These are phyloP conservation scores for Hydrocynus forskahlii DNA, from an alignment of 2,797 vertebrate species.

Conservation along the genomic window DNA sequence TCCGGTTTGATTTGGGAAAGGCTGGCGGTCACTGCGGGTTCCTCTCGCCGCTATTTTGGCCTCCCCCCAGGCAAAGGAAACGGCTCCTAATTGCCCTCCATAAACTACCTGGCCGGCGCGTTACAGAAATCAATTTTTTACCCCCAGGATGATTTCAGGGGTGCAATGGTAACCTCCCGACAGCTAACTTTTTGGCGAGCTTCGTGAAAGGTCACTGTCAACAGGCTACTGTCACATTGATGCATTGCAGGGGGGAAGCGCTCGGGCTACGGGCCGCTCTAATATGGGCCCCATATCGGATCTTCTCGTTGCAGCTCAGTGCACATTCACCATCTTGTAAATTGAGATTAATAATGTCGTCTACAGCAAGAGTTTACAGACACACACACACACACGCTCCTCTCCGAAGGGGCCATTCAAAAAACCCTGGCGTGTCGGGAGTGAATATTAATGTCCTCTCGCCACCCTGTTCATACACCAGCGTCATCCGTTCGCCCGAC, in stretches of 20 bases:
- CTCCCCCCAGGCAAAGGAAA: conserved; percentile 44
- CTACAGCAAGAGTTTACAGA: conserved; percentile 38
- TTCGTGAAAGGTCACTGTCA: conserved; percentile 55
- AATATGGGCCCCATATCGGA: conserved; percentile 35
- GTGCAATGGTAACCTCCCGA: conserved; percentile 51
- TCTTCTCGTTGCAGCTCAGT: conserved; percentile 41
- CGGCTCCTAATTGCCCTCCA: conserved; percentile 50
- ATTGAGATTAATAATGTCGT: conserved; percentile 62
- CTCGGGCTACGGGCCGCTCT: conserved; percentile 9
- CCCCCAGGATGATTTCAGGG: conserved; percentile 43
- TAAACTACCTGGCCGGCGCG: conserved; percentile 45
- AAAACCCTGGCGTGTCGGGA: background rate
- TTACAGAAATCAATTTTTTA: conserved; percentile 53
- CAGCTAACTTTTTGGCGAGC: conserved; percentile 48
- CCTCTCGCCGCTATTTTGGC: conserved; percentile 31
- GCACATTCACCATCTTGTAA: conserved; percentile 49
- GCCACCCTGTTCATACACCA: conserved; percentile 9
- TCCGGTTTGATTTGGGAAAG: conserved; percentile 43
- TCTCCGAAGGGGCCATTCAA: conserved; percentile 12
- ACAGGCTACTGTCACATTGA: conserved; percentile 50
- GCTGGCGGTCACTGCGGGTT: conserved; percentile 19
- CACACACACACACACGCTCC: background rate
- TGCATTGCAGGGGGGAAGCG: conserved; percentile 36
- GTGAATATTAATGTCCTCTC: conserved; percentile 22
- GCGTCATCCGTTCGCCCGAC: conserved; percentile 35